Evolutionary conservation across 2,888 invertebrate genomes (phyloP), one percentile per base, ranked within the genome.

Genomic region (Cryptocheilus praepositus): DNA sequence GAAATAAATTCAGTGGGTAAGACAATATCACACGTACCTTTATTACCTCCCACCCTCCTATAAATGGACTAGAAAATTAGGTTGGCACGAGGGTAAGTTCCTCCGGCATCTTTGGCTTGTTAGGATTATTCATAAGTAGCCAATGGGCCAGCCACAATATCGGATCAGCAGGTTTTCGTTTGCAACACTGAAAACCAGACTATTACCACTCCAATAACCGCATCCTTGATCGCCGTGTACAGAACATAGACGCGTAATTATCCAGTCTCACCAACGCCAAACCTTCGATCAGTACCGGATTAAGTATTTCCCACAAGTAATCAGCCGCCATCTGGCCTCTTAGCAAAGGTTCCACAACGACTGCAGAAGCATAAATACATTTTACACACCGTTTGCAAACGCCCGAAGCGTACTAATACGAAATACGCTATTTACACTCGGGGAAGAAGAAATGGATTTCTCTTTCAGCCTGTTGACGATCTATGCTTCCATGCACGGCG

Each of bases 361-460:
- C 96, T 96, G 87, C 84, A 86, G 25, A 45, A 57, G 70, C n/a
- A n/a, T n/a, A n/a, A 45, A 16, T 45, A 45, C 25, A 45, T 25
- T 25, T 45, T 45, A 45, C 7, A 2, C 16, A 45, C 15, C 8
- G 8, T 15, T 45, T 2, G 8, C 15, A 45, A 15, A 45, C 7
- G 2, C 8, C 45, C 4, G 22, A 56, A 15, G 2, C 8, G 49
- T 49, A 53, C 2, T 4, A n/a, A 16, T 16, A 25, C 16, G 49
- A 46, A 15, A 19, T 52, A 7, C 11, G 13, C 21, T 45, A 49
- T 92, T 90, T 90, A 96, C 95, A 92, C 81, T 93, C 91, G 0
- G 96, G 96, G 89, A 95, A 97, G 89, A 98, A 96, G 88, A 95
- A 97, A 85, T 94, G 92, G 79, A 97, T 95, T 89, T 98, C 97